Conservation (phyloP, 2,797 vertebrate genomes). For the Eurystomus glaucurus region DNA sequence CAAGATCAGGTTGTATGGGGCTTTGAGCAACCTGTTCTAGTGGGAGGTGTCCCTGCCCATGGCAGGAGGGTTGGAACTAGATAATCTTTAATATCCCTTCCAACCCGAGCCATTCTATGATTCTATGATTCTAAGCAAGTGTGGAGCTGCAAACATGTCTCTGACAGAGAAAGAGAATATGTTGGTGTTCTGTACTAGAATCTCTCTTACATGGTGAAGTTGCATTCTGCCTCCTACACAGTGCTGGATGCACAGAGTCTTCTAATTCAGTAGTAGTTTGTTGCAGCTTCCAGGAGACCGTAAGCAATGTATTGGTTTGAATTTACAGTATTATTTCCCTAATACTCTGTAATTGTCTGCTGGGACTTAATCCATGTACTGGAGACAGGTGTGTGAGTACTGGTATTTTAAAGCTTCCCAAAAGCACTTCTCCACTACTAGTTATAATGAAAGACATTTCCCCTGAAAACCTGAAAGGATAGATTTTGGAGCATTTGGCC, state of each 20-base stretch:
- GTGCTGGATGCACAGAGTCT: neutral
- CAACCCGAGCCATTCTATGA: no score
- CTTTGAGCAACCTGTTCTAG: no score
- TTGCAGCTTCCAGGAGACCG: neutral
- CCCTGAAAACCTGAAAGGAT: constrained; percentile 8
- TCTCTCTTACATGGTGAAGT: neutral
- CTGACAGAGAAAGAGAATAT: neutral
- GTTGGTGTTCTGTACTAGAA: neutral
- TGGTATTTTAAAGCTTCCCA: neutral
- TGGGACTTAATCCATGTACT: neutral
- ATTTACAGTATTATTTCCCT: neutral
- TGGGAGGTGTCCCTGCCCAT: no score
- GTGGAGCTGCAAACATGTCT: neutral
- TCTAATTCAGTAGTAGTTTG: neutral
- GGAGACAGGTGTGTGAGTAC: neutral
- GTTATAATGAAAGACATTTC: constrained; percentile 48
- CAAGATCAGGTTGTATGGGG: no score
- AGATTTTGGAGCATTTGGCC: constrained; percentile 40
- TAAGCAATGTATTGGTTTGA: neutral
- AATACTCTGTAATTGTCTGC: constrained; percentile 27
- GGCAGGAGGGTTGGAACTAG: no score
- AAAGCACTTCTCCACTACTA: neutral
- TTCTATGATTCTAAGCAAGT: no score
- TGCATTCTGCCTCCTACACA: fast-evolving
- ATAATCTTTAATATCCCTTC: no score